Evolutionary conservation across 1,140 invertebrate species (phyloP).

Genomic region (Apis dorsata): DNA sequence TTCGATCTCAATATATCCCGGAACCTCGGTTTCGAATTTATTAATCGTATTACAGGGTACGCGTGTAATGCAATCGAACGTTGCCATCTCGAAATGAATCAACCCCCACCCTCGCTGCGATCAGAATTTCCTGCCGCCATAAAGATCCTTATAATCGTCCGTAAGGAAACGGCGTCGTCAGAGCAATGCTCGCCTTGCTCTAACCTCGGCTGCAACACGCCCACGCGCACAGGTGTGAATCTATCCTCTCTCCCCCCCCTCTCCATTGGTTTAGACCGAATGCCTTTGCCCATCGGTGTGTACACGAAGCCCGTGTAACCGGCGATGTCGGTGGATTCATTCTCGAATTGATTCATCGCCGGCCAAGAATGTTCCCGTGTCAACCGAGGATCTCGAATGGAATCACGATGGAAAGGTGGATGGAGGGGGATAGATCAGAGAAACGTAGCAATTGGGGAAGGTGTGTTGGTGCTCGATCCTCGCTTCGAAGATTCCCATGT

Average conservation of each 20-base stretch:
- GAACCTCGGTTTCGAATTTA: conserved; percentile 28
- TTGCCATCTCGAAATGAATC: conserved; percentile 36
- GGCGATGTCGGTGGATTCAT: conserved; percentile 14
- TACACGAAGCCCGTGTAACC: conserved; percentile 18
- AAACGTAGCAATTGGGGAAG: too few relatives aligned
- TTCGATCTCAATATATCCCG: background rate
- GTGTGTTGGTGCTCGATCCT: too few relatives aligned
- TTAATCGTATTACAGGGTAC: conserved; percentile 44
- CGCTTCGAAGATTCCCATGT: too few relatives aligned
- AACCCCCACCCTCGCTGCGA: background rate
- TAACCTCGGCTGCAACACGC: conserved; percentile 39
- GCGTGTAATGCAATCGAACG: conserved; percentile 28
- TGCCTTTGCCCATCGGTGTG: conserved; percentile 1
- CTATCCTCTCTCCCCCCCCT: conserved; percentile 25
- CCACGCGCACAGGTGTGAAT: conserved; percentile 63
- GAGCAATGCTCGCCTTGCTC: conserved; percentile 38
- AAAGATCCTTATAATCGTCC: conserved; percentile 50
- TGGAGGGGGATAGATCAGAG: too few relatives aligned
- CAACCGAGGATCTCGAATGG: conserved; percentile 12
- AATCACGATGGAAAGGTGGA: conserved; percentile 1
- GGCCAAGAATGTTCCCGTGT: conserved; percentile 43
- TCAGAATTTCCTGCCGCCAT: conserved; percentile 24
- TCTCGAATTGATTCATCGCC: conserved; percentile 33
- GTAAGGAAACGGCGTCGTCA: conserved; percentile 9
- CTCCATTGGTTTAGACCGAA: background rate